These are phyloP conservation scores for Acanthopleura granulata DNA, from an alignment of 2,888 invertebrate genomes.

Conservation along the genomic window DNA sequence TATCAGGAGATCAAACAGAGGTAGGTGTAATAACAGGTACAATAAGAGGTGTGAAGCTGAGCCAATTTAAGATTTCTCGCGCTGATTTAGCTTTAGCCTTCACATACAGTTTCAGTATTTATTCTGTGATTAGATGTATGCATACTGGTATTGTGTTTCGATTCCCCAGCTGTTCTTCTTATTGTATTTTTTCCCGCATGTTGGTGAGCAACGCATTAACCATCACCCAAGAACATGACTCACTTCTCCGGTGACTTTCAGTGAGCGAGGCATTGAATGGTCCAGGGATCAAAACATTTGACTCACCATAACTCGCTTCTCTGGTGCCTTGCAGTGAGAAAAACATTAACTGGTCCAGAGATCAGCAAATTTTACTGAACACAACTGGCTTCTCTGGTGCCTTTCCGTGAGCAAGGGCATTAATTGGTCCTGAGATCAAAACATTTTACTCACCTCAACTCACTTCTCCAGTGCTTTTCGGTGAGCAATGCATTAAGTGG, in stretches of 20 bases:
- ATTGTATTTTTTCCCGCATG: too few species aligned
- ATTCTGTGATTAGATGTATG: too few species aligned
- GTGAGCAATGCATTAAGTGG: constrained; percentile 48
- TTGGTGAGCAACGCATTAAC: too few species aligned
- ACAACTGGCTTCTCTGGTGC: neutral
- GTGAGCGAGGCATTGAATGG: constrained; percentile 47
- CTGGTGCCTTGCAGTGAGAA: constrained; percentile 44
- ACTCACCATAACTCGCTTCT: neutral
- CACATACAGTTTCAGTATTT: too few species aligned
- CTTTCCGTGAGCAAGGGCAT: constrained; percentile 56
- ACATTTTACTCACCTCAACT: constrained; percentile 23
- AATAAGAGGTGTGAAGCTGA: too few species aligned
- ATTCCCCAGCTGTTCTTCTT: too few species aligned
- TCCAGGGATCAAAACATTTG: too few species aligned
- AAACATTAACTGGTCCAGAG: constrained; percentile 33
- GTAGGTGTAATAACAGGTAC: too few species aligned
- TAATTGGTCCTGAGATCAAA: constrained; percentile 61
- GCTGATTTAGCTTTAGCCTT: too few species aligned
- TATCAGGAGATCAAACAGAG: constrained; percentile 75
- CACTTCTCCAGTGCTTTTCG: constrained; percentile 24
- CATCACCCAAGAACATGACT: neutral
- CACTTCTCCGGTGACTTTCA: constrained; percentile 25
- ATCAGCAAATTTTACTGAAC: too few species aligned
- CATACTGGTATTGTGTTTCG: too few species aligned
- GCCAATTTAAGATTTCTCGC: too few species aligned